These are phyloP conservation scores for Thymelicus acteon DNA, from an alignment of 2,888 invertebrate species.

Conservation along the genomic window DNA sequence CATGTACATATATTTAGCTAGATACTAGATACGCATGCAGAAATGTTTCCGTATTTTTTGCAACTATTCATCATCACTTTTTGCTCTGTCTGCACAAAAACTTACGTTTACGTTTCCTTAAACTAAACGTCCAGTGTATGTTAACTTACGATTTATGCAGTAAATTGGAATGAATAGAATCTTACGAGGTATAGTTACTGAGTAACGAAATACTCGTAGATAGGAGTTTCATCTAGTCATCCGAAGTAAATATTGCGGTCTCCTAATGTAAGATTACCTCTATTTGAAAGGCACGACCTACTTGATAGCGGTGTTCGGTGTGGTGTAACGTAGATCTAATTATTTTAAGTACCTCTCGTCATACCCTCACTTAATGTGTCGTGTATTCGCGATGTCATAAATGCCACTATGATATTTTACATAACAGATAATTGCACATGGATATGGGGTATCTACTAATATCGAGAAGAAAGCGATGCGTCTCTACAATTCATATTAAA, in stretches of 20 bases:
- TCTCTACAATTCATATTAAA: not conserved
- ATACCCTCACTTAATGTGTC: conserved; percentile 17
- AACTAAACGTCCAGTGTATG: not conserved
- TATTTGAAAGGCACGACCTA: conserved; percentile 35
- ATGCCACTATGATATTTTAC: not conserved
- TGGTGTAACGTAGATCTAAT: conserved; percentile 32
- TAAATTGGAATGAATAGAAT: not conserved
- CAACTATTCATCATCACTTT: conserved; percentile 15
- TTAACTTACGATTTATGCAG: not conserved
- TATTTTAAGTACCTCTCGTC: conserved; percentile 34
- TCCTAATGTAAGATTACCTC: conserved; percentile 33
- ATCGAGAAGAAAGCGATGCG: not conserved
- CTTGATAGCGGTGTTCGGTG: conserved; percentile 26
- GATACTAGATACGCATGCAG: not conserved
- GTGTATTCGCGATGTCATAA: conserved; percentile 5
- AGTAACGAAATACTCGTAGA: not conserved
- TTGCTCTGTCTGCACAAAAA: conserved; percentile 16
- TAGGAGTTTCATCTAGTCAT: conserved; percentile 7
- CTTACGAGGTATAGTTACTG: not conserved
- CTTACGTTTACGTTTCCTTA: not conserved
- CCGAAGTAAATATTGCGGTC: conserved; percentile 35
- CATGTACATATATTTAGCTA: not conserved
- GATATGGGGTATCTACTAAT: too few species aligned
- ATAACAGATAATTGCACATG: not conserved
- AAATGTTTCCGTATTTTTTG: conserved; percentile 22